These are phyloP conservation scores for Agrenia bidenticulata DNA, from an alignment of 2,888 invertebrate species.

Conservation along the genomic window DNA sequence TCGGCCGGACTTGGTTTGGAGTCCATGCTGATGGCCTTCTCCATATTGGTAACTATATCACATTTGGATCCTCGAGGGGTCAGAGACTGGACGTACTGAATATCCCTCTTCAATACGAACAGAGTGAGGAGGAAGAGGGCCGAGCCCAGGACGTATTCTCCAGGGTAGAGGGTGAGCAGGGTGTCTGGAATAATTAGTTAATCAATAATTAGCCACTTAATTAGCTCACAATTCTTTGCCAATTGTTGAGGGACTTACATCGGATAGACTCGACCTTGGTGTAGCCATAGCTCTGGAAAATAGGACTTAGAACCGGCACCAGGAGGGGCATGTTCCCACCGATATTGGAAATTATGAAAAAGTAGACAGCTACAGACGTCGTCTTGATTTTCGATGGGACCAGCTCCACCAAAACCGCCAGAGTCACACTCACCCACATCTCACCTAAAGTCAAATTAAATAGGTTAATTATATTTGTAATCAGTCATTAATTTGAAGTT, in stretches of 20 bases:
- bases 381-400: conserved; percentile 56
- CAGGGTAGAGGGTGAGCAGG: conserved; percentile 42
- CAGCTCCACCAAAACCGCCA: conserved; percentile 57
- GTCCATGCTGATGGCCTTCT: too few species aligned
- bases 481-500: too few species aligned
- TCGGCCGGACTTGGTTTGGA: neutral
- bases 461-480: too few species aligned
- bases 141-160: conserved; percentile 51
- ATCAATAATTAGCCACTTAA: neutral
- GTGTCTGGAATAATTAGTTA: conserved; percentile 30
- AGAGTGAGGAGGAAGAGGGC: conserved; percentile 48
- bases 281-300: conserved; percentile 42
- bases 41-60: conserved; percentile 27
- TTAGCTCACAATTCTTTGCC: too few species aligned
- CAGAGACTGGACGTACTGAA: conserved; percentile 37
- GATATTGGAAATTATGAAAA: conserved; percentile 58
- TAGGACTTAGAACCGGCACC: conserved; percentile 55
- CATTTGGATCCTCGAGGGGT: conserved; percentile 14
- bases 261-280: conserved; percentile 36
- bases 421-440: conserved; percentile 57
- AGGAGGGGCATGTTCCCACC: conserved; percentile 57
- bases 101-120: conserved; percentile 43
- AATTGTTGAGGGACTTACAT: conserved; percentile 24
- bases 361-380: conserved; percentile 56
- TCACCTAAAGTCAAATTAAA: conserved; percentile 53